Evolutionary conservation across 2,113 vertebrate genomes (phyloP).

Genomic region (Fukomys damarensis): DNA sequence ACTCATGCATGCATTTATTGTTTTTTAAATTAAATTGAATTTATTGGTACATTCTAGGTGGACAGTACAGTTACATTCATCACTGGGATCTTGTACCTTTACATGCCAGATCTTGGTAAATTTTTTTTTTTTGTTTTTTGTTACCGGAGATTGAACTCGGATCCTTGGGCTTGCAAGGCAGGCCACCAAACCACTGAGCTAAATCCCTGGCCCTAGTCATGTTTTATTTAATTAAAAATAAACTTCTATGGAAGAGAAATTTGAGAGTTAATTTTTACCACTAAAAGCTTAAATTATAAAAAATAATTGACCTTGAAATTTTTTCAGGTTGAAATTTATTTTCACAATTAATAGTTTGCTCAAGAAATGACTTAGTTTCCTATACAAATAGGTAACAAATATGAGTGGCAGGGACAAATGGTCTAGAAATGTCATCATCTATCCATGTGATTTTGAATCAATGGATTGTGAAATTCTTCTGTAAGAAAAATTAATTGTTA

Average conservation of each 20-base stretch:
- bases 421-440: background rate
- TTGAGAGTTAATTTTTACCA: background rate
- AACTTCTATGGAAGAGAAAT: background rate
- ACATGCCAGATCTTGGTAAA: no score
- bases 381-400: background rate
- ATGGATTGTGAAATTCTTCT: slow-evolving; percentile 60
- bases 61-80: no score
- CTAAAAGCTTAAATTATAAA: background rate
- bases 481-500: slow-evolving; percentile 69
- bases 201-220: no score
- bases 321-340: background rate
- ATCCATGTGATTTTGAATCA: slow-evolving; percentile 56
- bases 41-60: no score
- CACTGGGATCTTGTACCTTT: no score
- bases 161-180: no score
- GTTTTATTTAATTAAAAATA: background rate
- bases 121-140: no score
- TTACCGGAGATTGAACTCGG: no score
- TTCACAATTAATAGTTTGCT: slow-evolving; percentile 29
- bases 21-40: background rate
- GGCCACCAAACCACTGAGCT: no score
- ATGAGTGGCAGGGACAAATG: background rate
- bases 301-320: background rate
- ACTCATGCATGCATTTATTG: no score
- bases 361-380: background rate